Evolutionary conservation across 1,140 invertebrate species (phyloP).

Genomic region (Leptinotarsa texana): DNA sequence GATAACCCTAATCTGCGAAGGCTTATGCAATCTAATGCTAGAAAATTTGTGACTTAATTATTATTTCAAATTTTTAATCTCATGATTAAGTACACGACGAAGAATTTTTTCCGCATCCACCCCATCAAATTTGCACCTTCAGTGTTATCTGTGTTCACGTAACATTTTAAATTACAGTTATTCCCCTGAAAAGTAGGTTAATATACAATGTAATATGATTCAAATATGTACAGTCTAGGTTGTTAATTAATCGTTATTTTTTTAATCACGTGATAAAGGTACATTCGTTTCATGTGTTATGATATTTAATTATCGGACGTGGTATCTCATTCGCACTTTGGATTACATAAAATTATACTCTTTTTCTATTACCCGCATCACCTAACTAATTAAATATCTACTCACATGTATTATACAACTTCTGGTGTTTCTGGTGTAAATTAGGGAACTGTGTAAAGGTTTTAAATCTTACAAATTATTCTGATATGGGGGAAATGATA

Average conservation of each 20-base stretch:
- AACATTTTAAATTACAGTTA: neutral
- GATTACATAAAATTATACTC: neutral
- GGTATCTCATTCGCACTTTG: constrained; percentile 5
- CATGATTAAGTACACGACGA: neutral
- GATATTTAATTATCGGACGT: neutral
- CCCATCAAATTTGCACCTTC: neutral
- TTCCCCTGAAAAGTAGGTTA: constrained; percentile 3
- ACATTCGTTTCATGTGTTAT: neutral
- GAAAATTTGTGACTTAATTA: neutral
- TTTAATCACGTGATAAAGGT: constrained; percentile 1
- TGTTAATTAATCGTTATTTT: constrained; percentile 1
- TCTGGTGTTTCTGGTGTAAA: neutral
- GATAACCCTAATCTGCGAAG: neutral
- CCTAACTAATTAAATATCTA: neutral
- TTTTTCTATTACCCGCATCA: constrained; percentile 3
- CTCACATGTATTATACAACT: neutral
- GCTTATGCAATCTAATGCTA: neutral
- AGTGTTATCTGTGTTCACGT: neutral
- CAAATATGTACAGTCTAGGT: neutral
- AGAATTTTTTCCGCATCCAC: neutral
- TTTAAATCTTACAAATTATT: too few relatives aligned
- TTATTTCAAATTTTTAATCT: neutral
- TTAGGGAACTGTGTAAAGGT: neutral
- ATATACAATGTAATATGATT: neutral
- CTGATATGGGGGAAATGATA: too few relatives aligned